Percentiles rank a stretch among this genome's conserved stretches.
These are phyloP conservation scores for Rhodophaea formosa DNA, from an alignment of 2,888 invertebrate species.

Conservation along the genomic window DNA sequence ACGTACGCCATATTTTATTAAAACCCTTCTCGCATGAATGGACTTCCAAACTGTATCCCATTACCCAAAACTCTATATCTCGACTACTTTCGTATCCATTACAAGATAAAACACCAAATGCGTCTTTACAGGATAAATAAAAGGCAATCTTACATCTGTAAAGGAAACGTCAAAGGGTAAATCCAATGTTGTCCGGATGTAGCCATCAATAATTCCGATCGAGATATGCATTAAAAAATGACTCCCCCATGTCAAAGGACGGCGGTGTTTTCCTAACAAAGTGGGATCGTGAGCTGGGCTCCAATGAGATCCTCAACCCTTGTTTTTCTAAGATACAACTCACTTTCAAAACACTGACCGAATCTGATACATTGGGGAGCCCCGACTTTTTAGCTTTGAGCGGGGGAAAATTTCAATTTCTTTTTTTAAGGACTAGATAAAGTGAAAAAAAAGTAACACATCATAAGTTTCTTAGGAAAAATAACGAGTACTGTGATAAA, in stretches of 20 bases:
- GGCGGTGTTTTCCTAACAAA: slow-evolving; percentile 76
- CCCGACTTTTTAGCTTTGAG: slow-evolving; percentile 33
- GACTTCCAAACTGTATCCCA: neutral
- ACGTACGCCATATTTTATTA: neutral
- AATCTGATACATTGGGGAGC: slow-evolving; percentile 44
- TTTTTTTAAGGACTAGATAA: neutral
- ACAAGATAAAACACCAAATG: slow-evolving; percentile 19
- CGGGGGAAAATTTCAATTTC: neutral
- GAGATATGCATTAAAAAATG: slow-evolving; percentile 78
- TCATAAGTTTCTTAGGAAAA: neutral
- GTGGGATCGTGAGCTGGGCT: slow-evolving; percentile 70
- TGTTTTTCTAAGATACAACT: slow-evolving; percentile 75
- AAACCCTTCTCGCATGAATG: neutral
- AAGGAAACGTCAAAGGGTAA: slow-evolving; percentile 49
- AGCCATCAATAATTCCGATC: slow-evolving; percentile 71
- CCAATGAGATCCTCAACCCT: slow-evolving; percentile 69
- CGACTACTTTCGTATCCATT: slow-evolving; percentile 4
- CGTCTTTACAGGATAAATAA: slow-evolving; percentile 27
- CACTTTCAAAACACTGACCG: slow-evolving; percentile 63
- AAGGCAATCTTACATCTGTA: slow-evolving; percentile 29
- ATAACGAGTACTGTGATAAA: no score
- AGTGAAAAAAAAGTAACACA: neutral
- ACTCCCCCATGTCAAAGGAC: slow-evolving; percentile 68
- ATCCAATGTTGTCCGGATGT: slow-evolving; percentile 49
- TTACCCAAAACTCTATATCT: neutral